Evolutionary conservation across 2,797 vertebrate species (phyloP), one percentile per base, ranked within the genome.

Genomic region (Novumbra hubbsi): DNA sequence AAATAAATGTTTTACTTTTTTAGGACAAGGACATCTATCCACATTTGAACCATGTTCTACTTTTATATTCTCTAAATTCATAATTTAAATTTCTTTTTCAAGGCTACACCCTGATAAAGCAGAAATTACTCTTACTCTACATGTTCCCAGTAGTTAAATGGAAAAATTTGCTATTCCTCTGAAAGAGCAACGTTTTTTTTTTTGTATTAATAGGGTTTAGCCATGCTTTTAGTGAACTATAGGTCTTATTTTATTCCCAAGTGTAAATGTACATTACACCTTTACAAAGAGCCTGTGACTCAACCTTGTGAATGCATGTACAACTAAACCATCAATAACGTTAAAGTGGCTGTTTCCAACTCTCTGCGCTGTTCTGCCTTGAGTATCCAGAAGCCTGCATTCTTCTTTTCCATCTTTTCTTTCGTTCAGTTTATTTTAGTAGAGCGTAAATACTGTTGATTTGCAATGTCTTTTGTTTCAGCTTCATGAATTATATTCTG

Each of bases 391-490:
- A 64, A 80, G 84, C 88, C 83, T 81, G 83, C 84, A 76, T 87
- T 78, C 82, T 80, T 90, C 87, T 83, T 5, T 2, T 60, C 21
- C 60, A 72, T 76, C 85, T 45, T 45, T 9, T 11, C 41, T 81
- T 72, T 73, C 0, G 28, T 2, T 30, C 78, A 14, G 75, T 73
- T 68, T 14, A 45, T 84, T 88, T 88, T 86, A 87, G 85, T 86
- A 63, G 77, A 71, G 84, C 76, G 74, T 45, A 11, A 45, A 79
- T 87, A 88, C 87, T 88, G 90, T 81, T 83, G 76, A 64, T 45
- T 72, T 75, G 78, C 77, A 83, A 86, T 82, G 84, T 83, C 86
- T 87, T 83, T 88, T 85, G 87, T 89, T 76, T 88, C 80, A 83
- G 77, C 80, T 16, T 68, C 73, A 70, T 88, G 87, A 84, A 83